These are phyloP conservation scores for Hiodon alosoides DNA, from an alignment of 2,113 vertebrate species.

Conservation along the genomic window DNA sequence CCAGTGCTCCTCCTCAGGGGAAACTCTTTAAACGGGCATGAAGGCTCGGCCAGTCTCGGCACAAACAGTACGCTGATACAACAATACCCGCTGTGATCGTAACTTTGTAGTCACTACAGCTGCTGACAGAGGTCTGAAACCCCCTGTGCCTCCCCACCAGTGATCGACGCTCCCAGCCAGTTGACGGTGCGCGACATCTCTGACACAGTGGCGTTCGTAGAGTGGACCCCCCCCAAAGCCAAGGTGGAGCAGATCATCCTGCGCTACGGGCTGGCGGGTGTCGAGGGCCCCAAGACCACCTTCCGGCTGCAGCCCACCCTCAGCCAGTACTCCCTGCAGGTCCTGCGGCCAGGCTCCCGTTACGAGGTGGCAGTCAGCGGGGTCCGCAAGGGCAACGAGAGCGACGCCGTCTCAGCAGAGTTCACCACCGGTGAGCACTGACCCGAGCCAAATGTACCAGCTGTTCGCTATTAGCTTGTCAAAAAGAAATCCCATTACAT, in stretches of 20 bases:
- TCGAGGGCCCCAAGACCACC: slow-evolving; percentile 77
- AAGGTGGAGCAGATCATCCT: slow-evolving; percentile 87
- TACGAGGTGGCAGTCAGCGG: slow-evolving; percentile 80
- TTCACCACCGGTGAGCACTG: slow-evolving; percentile 83
- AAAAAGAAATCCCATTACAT: neutral
- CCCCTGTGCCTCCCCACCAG: slow-evolving; percentile 47
- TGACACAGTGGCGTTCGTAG: slow-evolving; percentile 90
- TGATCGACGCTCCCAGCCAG: slow-evolving; percentile 85
- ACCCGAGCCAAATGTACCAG: neutral
- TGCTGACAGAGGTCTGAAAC: neutral
- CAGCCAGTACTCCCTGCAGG: slow-evolving; percentile 94
- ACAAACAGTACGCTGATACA: neutral
- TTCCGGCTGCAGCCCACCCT: slow-evolving; percentile 89
- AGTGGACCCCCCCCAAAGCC: slow-evolving; percentile 84
- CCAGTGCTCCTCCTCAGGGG: neutral
- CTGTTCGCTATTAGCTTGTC: neutral
- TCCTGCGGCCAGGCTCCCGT: slow-evolving; percentile 77
- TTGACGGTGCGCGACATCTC: slow-evolving; percentile 87
- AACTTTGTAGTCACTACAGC: neutral
- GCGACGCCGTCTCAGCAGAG: slow-evolving; percentile 66
- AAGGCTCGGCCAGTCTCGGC: neutral
- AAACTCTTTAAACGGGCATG: neutral
- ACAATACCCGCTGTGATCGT: too few relatives aligned
- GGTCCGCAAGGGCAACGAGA: slow-evolving; percentile 77
- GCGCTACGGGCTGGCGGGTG: slow-evolving; percentile 77